A percentile compares a stretch with the other conserved stretches of the same genome.
phyloP scores from a whole-genome alignment of 2,888 invertebrate genomes.

The Harmothoe impar region DNA sequence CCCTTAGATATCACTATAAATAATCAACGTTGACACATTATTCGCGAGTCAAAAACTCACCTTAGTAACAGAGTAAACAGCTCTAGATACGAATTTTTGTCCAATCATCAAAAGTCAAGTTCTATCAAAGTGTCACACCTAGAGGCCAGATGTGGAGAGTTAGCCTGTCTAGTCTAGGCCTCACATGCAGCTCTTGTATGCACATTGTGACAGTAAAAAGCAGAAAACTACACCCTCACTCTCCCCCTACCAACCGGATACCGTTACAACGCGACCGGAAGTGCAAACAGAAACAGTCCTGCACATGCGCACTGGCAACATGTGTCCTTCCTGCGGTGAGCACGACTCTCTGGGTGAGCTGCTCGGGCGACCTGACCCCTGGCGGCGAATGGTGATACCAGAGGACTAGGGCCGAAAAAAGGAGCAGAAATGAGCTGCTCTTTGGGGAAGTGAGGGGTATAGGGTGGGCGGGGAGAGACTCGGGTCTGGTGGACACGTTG shows the following conservation, averaged over 20 bases:
- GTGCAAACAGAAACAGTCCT: constrained; percentile 14
- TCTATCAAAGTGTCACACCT: too few species aligned
- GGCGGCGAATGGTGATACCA: background rate
- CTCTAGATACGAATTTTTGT: too few species aligned
- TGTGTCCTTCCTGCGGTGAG: background rate
- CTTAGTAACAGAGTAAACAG: too few species aligned
- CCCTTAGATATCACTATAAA: too few species aligned
- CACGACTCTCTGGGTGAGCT: background rate
- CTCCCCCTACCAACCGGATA: background rate
- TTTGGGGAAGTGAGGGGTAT: background rate
- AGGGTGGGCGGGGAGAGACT: background rate
- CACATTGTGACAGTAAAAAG: too few species aligned
- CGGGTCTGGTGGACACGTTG: background rate
- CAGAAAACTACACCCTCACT: background rate
- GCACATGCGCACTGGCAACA: constrained; percentile 7
- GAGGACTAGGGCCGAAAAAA: background rate
- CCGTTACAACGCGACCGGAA: constrained; percentile 12
- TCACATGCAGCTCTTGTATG: too few species aligned
- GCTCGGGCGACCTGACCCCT: background rate
- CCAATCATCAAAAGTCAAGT: too few species aligned
- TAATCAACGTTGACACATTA: too few species aligned
- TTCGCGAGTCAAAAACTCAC: too few species aligned
- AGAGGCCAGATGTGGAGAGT: too few species aligned
- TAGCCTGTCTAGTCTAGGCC: too few species aligned
- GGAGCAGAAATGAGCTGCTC: background rate